Evolutionary conservation across 1,140 invertebrate genomes (phyloP).

Genomic region (Drosophila parabipectinata): DNA sequence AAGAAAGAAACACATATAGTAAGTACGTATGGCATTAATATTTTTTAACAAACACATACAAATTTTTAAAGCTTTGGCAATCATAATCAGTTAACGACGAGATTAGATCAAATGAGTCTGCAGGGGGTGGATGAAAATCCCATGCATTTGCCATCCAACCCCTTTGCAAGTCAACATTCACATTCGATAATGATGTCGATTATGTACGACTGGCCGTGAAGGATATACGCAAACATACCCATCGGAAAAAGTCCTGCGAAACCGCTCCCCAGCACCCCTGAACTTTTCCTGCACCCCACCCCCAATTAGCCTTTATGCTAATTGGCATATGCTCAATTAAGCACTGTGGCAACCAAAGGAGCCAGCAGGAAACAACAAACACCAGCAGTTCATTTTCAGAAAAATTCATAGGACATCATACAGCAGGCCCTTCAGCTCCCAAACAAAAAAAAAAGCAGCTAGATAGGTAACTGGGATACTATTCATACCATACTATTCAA

Average conservation of each 20-base stretch:
- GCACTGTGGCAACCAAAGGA: constrained; percentile 65
- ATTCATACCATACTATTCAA: no score
- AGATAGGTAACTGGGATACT: no score
- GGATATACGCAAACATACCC: not conserved
- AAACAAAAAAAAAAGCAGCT: not conserved
- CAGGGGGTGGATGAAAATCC: constrained; percentile 48
- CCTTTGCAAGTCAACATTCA: constrained; percentile 26
- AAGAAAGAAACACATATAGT: no score
- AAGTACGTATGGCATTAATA: no score
- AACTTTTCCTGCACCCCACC: not conserved
- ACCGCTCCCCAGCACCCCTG: not conserved
- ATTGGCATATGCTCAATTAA: constrained; percentile 81
- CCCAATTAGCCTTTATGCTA: constrained; percentile 47
- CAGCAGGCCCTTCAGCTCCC: not conserved
- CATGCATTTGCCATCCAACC: constrained; percentile 12
- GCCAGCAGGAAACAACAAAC: constrained; percentile 22
- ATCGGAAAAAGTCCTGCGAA: not conserved
- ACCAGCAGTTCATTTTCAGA: constrained; percentile 1
- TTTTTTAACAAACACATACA: not conserved
- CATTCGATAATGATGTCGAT: constrained; percentile 53
- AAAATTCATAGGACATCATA: not conserved
- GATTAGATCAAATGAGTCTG: constrained; percentile 37
- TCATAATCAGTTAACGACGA: constrained; percentile 48
- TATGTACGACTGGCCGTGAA: constrained; percentile 13
- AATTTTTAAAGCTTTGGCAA: constrained; percentile 5